Evolutionary conservation across 2,888 invertebrate species (phyloP).

Genomic region (Watsonalla cultraria): DNA sequence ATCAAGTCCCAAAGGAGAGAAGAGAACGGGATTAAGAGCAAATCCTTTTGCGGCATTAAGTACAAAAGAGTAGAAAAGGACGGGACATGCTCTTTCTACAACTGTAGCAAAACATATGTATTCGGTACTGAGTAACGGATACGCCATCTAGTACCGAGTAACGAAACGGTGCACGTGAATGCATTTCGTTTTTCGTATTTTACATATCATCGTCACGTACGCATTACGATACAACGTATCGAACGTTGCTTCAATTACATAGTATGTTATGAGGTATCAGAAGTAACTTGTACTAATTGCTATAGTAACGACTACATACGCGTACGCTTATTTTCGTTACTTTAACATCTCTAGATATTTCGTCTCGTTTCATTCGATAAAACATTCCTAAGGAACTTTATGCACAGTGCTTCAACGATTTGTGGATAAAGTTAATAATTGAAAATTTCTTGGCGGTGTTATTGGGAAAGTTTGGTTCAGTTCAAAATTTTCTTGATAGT

Average conservation of each 20-base stretch:
- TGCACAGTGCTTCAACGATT: constrained; percentile 25
- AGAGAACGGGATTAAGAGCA: constrained; percentile 30
- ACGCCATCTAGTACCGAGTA: too few species aligned
- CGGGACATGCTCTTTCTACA: not conserved
- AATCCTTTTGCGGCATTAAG: constrained; percentile 23
- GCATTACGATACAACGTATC: too few species aligned
- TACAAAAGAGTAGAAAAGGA: constrained; percentile 9
- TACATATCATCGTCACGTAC: too few species aligned
- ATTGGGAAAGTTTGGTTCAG: constrained; percentile 50
- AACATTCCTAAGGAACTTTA: constrained; percentile 24
- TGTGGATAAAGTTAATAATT: constrained; percentile 55
- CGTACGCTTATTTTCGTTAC: too few species aligned
- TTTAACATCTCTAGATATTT: constrained; percentile 1
- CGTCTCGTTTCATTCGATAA: constrained; percentile 24
- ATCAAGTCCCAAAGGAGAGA: constrained; percentile 16
- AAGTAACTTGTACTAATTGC: too few species aligned
- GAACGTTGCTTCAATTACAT: too few species aligned
- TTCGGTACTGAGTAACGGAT: too few species aligned
- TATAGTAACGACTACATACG: too few species aligned
- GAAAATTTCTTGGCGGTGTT: constrained; percentile 48
- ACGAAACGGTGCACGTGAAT: too few species aligned
- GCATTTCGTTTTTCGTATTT: too few species aligned
- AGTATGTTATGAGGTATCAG: too few species aligned
- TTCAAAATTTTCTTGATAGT: constrained; percentile 36
- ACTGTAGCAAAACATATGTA: too few species aligned